These are phyloP conservation scores for Bufo gargarizans DNA, from an alignment of 2,113 vertebrate genomes.

Conservation along the genomic window DNA sequence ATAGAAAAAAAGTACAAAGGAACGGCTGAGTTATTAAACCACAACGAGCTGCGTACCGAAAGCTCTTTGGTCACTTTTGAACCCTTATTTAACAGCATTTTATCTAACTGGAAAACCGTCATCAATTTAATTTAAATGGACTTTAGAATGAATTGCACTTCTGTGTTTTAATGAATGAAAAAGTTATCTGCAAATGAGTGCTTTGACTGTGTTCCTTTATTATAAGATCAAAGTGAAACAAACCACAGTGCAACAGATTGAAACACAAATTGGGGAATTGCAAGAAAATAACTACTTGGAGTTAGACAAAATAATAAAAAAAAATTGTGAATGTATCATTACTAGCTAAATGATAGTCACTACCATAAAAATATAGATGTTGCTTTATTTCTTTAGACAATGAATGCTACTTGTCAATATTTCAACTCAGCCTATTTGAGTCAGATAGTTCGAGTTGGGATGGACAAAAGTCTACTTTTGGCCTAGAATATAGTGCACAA, in stretches of 20 bases:
- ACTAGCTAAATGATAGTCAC: too few species aligned
- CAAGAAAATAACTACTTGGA: background rate
- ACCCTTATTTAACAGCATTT: conserved; percentile 22
- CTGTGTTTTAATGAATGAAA: conserved; percentile 42
- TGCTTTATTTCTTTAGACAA: background rate
- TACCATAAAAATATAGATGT: background rate
- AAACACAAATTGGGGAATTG: background rate
- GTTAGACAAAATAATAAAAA: background rate
- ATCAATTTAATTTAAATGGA: conserved; percentile 23
- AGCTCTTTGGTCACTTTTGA: conserved; percentile 28
- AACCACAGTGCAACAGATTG: conserved; percentile 13
- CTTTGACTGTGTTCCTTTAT: conserved; percentile 43
- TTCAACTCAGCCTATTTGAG: too few species aligned
- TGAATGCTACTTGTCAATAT: too few species aligned
- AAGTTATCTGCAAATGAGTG: conserved; percentile 1
- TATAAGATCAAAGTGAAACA: conserved; percentile 20
- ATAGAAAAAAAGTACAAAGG: background rate
- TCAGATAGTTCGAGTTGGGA: too few species aligned
- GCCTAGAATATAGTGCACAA: too few species aligned
- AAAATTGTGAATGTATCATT: background rate
- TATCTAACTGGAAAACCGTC: conserved; percentile 35
- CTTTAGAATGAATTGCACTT: conserved; percentile 23
- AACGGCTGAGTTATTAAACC: background rate
- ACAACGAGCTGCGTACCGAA: background rate
- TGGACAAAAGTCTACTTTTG: too few species aligned